These are phyloP conservation scores for Psephotus haematonotus DNA, from an alignment of 2,113 vertebrate genomes.

Conservation along the genomic window DNA sequence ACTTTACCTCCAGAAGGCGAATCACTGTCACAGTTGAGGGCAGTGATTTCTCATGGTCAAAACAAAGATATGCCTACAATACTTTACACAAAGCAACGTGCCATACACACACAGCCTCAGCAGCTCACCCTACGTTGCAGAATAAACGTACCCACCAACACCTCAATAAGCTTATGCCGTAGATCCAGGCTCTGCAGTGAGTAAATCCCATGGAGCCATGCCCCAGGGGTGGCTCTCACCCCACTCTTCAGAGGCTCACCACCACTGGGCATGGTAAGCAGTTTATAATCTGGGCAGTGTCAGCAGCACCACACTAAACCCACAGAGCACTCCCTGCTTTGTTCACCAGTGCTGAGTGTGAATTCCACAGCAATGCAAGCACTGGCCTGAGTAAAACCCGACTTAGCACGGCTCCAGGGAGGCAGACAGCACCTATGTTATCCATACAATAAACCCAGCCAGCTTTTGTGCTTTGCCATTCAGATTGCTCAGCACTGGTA, in stretches of 20 bases:
- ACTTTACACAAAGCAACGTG: fast-evolving
- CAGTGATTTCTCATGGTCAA: not conserved
- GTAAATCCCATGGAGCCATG: not conserved
- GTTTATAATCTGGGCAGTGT: not conserved
- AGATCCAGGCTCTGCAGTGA: not conserved
- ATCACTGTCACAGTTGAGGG: not conserved
- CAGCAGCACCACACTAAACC: not conserved
- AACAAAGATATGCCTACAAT: not conserved
- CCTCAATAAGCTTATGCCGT: not conserved
- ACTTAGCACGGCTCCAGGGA: not conserved
- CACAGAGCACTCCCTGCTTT: not conserved
- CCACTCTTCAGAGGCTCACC: not conserved
- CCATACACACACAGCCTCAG: not conserved
- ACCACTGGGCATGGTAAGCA: not conserved
- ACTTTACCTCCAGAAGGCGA: not conserved
- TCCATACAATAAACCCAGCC: not conserved
- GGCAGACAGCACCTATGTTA: not conserved
- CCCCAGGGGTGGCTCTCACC: not conserved
- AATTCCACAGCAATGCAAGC: not conserved
- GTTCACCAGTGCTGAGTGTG: not conserved
- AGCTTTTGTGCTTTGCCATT: not conserved
- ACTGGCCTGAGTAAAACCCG: fast-evolving
- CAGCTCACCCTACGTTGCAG: not conserved
- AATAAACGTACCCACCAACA: not conserved
- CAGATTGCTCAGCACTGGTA: not conserved